Percentiles rank a stretch among this genome's conserved stretches.
These are phyloP conservation scores for Epistrophe eligans DNA, from an alignment of 2,888 invertebrate genomes.

Conservation along the genomic window DNA sequence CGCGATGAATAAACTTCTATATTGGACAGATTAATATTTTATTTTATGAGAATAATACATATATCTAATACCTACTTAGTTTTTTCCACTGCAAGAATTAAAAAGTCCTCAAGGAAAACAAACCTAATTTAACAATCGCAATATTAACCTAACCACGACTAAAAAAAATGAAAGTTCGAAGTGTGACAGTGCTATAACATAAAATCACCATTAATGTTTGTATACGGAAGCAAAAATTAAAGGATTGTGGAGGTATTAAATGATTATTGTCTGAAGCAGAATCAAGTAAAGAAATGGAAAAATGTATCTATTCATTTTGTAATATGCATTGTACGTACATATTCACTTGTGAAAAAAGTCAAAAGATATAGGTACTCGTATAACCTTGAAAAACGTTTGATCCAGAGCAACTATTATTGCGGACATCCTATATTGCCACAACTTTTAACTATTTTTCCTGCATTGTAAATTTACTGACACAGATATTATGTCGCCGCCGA, in stretches of 20 bases:
- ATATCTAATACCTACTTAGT: not conserved
- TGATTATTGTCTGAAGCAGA: not conserved
- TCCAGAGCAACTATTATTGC: slow-evolving; percentile 57
- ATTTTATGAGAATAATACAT: slow-evolving; percentile 4
- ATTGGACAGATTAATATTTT: slow-evolving; percentile 35
- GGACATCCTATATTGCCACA: slow-evolving; percentile 61
- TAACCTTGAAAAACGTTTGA: slow-evolving; percentile 63
- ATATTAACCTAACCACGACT: not conserved
- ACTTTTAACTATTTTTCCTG: slow-evolving; percentile 23
- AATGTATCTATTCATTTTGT: slow-evolving; percentile 18
- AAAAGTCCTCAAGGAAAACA: slow-evolving; percentile 17
- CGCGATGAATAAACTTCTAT: slow-evolving; percentile 38
- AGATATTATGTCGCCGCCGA: slow-evolving; percentile 49
- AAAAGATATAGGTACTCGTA: not conserved
- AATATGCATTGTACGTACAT: not conserved
- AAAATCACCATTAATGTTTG: slow-evolving; percentile 33
- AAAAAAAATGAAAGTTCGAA: not conserved
- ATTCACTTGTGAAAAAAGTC: slow-evolving; percentile 40
- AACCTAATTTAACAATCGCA: not conserved
- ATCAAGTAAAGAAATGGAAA: not conserved
- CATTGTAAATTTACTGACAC: slow-evolving; percentile 38
- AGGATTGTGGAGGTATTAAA: slow-evolving; percentile 44
- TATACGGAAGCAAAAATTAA: slow-evolving; percentile 30
- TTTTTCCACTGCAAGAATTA: slow-evolving; percentile 8
- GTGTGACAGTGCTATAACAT: slow-evolving; percentile 6